Evolutionary conservation across 1,140 invertebrate genomes (phyloP), one percentile per base, ranked within the genome.

Genomic region (Agrilus planipennis): DNA sequence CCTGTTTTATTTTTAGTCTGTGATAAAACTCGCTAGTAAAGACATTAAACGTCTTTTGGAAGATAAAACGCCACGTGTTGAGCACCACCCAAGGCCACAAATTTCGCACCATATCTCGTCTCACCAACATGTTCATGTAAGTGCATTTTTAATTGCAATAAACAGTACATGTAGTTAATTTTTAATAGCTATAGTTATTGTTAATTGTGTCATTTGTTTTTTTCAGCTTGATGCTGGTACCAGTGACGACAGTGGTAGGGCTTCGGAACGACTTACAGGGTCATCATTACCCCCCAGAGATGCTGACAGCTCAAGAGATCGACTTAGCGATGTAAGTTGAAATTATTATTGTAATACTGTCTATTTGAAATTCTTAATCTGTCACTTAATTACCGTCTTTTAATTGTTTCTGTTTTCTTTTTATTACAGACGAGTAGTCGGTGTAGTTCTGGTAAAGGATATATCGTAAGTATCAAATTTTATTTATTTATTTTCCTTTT

Each of bases 361-460:
- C n/a, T n/a, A n/a, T n/a, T n/a, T n/a, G n/a, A n/a, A n/a, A n/a
- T n/a, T n/a, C n/a, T n/a, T n/a, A n/a, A n/a, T n/a, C n/a, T n/a
- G n/a, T n/a, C n/a, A n/a, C n/a, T n/a, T n/a, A n/a, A n/a, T n/a
- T n/a, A 18, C 3, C 7, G 9, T 12, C 11, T 17, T 11, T 16
- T 2, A 10, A 42, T 4, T 20, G 16, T 28, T 28, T 11, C 6
- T 14, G 15, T 39, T 39, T 27, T 14, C 16, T 34, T 30, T 18
- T 21, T 19, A 25, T 54, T 52, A 66, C 74, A 83, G 80, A 80
- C 79, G 65, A 84, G 81, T 76, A 83, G 79, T 73, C 75, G 79
- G 70, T 82, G 79, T 73, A 84, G 80, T 73, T 83, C 80, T 71
- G 81, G 81, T 73, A 81, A 81, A 78, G 81, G 81, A 76, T 84